Percentiles rank a stretch among this genome's conserved stretches.
Evolutionary conservation across 2,113 vertebrate species (phyloP).

Genomic region (Triplophysa tibetana): DNA sequence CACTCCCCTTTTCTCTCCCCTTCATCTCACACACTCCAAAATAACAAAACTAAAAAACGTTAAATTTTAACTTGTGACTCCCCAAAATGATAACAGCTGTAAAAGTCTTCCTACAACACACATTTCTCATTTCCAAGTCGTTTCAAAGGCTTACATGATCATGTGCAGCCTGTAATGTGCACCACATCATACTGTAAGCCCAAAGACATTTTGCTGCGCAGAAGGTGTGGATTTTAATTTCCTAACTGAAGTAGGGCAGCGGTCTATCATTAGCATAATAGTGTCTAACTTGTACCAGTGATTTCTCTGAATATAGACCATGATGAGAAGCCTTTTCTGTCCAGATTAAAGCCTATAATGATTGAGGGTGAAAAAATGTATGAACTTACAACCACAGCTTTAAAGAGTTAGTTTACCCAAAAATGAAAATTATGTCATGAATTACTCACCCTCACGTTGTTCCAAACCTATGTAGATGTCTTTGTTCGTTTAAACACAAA

Average conservation of each 20-base stretch:
- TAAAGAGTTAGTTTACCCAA: no score
- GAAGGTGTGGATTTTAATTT: constrained; percentile 34
- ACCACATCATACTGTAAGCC: neutral
- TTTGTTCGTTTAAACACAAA: no score
- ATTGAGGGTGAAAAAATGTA: neutral
- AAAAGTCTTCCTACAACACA: constrained; percentile 9
- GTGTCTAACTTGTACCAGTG: constrained; percentile 11
- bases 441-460: no score
- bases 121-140: neutral
- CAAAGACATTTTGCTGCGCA: constrained; percentile 12
- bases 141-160: neutral
- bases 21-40: neutral
- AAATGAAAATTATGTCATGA: no score
- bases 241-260: constrained; percentile 17
- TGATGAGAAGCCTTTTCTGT: constrained; percentile 21
- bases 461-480: no score
- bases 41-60: neutral
- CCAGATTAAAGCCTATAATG: constrained; percentile 5
- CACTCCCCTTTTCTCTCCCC: neutral
- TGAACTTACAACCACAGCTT: neutral
- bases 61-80: neutral
- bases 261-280: constrained; percentile 35
- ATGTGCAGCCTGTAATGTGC: neutral
- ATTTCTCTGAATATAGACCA: constrained; percentile 25
- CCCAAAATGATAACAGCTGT: neutral